Base-by-base conservation (phyloP, 2,113 vertebrate species). In the Semicossyphus pulcher region DNA sequence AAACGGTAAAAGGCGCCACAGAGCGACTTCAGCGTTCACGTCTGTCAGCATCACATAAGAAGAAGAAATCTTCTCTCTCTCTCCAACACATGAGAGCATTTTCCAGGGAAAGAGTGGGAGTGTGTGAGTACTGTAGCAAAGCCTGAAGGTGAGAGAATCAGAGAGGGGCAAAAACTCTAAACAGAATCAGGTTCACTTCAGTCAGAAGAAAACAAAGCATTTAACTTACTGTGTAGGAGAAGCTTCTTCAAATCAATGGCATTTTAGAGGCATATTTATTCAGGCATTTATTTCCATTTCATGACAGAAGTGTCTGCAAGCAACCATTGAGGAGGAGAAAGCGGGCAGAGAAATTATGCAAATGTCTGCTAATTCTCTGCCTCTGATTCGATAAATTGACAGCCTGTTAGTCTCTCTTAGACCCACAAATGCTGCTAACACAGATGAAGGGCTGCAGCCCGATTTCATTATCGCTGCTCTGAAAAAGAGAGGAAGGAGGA, bases 361-460 rank as follows among this genome's bases (percentile, higher is more conserved):
- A 90, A 91, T 88, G 58, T 60, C 70, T 81, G 84, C 88, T n/a
- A n/a, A n/a, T n/a, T n/a, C n/a, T n/a, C n/a, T n/a, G n/a, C n/a
- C n/a, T n/a, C n/a, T n/a, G n/a, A n/a, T n/a, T n/a, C n/a, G n/a
- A n/a, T n/a, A n/a, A 89, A 92, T 91, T 87, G 89, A 82, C 82
- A 74, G 85, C 79, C 81, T 85, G 88, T 90, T 91, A 90, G 88
- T 85, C 86, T 73, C 77, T 83, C 72, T 82, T 74, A 89, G 90
- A 80, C 82, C 81, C 59, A 59, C 80, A 86, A 89, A 91, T 76
- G 76, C 78, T 10, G 56, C 83, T 89, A 83, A 91, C 83, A 81
- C 83, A 87, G 89, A 90, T 89, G 84, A 90, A 91, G 88, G 85
- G 59, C 61, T 77, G 85, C 26, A 75, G 84, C 80, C 72, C 78